Percentiles rank a stretch among this genome's conserved stretches.
Conservation (phyloP, 2,797 vertebrate species). For the Xenopus petersii region DNA sequence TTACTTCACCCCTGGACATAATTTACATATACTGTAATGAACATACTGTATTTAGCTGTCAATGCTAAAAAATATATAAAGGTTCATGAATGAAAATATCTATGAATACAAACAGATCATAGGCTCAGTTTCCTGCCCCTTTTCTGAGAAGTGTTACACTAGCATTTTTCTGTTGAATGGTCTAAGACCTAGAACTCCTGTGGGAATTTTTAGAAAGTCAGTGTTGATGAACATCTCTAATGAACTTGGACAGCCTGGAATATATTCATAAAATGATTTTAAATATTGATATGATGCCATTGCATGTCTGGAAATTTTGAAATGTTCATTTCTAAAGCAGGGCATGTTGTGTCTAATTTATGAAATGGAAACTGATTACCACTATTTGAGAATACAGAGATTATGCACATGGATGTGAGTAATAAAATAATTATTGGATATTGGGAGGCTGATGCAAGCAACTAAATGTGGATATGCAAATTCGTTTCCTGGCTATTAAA, state of each 20-base stretch:
- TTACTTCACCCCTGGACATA: no score
- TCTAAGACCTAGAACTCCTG: slow-evolving; percentile 75
- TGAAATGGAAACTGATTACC: slow-evolving; percentile 73
- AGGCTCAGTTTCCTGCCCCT: background rate
- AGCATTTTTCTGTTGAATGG: slow-evolving; percentile 73
- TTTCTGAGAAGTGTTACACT: background rate
- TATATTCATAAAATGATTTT: slow-evolving; percentile 97
- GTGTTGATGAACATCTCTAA: slow-evolving; percentile 95
- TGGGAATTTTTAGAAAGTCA: slow-evolving; percentile 80
- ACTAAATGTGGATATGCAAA: background rate
- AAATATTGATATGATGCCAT: slow-evolving; percentile 97
- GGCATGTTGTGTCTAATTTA: slow-evolving; percentile 78
- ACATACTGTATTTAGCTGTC: no score
- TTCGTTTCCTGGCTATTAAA: slow-evolving; percentile 44
- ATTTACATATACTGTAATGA: no score
- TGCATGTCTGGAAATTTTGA: slow-evolving; percentile 86
- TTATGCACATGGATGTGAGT: slow-evolving; percentile 62
- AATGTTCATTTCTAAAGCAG: slow-evolving; percentile 90
- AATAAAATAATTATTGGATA: slow-evolving; percentile 64
- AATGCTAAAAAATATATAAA: no score
- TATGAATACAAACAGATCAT: background rate
- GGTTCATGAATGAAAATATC: background rate
- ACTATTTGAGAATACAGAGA: slow-evolving; percentile 72
- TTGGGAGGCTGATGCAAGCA: slow-evolving; percentile 32
- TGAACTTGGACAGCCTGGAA: slow-evolving; percentile 97